These are phyloP conservation scores for Drosophila meridionalis DNA, from an alignment of 2,888 invertebrate genomes.

Conservation along the genomic window DNA sequence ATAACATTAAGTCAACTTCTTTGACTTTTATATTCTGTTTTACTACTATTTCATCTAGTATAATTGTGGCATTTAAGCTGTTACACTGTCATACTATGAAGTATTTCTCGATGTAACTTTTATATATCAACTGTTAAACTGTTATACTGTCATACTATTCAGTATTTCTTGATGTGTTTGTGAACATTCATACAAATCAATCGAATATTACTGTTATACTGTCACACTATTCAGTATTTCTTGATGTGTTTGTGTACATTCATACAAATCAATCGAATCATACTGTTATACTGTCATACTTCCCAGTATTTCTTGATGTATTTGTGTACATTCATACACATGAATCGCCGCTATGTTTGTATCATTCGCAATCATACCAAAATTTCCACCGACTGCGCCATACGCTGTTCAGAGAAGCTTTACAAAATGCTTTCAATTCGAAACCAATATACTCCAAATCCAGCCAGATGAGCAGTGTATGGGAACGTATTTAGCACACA, in stretches of 20 bases:
- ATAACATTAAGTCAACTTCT: background rate
- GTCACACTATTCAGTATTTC: background rate
- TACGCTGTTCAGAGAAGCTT: conserved; percentile 1
- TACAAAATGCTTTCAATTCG: too few relatives aligned
- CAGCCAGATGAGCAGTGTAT: background rate
- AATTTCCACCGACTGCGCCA: background rate
- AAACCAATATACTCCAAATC: too few relatives aligned
- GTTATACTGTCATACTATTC: background rate
- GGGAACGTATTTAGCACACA: background rate
- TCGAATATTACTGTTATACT: background rate
- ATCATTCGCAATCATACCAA: conserved; percentile 6
- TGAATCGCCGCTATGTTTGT: background rate
- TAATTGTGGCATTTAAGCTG: background rate
- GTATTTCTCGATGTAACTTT: background rate
- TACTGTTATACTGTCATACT: background rate
- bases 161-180: background rate
- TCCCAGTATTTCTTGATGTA: background rate
- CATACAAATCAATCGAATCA: background rate
- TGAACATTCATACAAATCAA: background rate
- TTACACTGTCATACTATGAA: background rate
- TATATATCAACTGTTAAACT: background rate
- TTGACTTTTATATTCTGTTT: background rate
- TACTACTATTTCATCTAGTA: background rate
- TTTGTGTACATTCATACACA: background rate
- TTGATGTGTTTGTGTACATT: conserved; percentile 1